phyloP scores from a whole-genome alignment of 2,113 vertebrate genomes.

The Maccullochella peelii region DNA sequence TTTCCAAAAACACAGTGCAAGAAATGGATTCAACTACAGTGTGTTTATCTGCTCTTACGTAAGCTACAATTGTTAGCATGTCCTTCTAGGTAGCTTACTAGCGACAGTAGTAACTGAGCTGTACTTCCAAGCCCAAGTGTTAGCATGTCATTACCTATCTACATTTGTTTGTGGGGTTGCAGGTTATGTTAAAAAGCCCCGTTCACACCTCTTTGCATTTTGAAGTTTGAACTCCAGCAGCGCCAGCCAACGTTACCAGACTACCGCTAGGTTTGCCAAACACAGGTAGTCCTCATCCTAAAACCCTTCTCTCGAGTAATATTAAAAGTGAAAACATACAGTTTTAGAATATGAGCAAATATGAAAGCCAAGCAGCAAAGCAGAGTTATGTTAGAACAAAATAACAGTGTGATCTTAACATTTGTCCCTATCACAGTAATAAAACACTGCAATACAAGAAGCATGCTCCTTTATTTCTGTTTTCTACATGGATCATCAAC shows the following conservation, averaged over 20 bases:
- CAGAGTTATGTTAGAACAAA: not conserved
- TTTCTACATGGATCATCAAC: constrained; percentile 1
- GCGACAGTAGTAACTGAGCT: not conserved
- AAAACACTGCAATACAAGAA: not conserved
- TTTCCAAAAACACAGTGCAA: not conserved
- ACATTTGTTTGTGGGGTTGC: too few relatives aligned
- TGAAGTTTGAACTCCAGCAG: too few relatives aligned
- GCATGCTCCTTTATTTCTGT: not conserved
- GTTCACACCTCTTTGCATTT: too few relatives aligned
- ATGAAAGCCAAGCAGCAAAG: not conserved
- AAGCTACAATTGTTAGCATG: not conserved
- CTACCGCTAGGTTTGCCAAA: too few relatives aligned
- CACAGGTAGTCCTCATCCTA: too few relatives aligned
- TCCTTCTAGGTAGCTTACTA: not conserved
- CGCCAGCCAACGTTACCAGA: too few relatives aligned
- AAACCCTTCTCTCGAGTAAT: not conserved
- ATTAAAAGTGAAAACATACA: not conserved
- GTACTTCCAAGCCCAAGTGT: too few relatives aligned
- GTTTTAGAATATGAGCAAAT: not conserved
- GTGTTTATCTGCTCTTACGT: not conserved
- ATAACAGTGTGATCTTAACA: not conserved
- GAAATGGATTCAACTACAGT: not conserved
- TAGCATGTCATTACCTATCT: too few relatives aligned
- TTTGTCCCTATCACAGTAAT: not conserved
- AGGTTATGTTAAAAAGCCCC: too few relatives aligned